These are phyloP conservation scores for Saturnia japonica DNA, from an alignment of 2,888 invertebrate genomes.

Conservation along the genomic window DNA sequence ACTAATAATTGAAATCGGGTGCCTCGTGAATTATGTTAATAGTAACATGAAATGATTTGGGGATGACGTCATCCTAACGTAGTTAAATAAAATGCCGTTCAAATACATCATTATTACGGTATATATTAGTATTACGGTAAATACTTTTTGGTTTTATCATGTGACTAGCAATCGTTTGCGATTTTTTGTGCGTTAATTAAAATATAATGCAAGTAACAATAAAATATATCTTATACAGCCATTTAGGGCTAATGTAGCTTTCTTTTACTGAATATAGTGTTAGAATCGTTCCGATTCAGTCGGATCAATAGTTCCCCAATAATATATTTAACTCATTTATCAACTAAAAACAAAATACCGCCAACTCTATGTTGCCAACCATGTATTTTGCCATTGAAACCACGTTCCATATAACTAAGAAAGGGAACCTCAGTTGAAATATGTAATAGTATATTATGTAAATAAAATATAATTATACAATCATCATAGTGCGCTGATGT, in stretches of 20 bases:
- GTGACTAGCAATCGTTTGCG: too few relatives aligned
- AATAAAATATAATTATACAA: background rate
- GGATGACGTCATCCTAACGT: background rate
- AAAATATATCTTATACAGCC: too few relatives aligned
- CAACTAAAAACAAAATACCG: background rate
- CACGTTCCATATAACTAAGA: background rate
- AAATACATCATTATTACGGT: background rate
- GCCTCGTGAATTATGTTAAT: background rate
- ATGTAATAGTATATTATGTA: background rate
- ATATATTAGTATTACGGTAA: background rate
- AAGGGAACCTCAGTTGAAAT: background rate
- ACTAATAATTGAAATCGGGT: background rate
- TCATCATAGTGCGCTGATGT: background rate
- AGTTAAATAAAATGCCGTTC: background rate
- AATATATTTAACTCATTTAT: too few relatives aligned
- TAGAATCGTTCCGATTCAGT: too few relatives aligned
- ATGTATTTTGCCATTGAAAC: background rate
- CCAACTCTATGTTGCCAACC: background rate
- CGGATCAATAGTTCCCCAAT: too few relatives aligned
- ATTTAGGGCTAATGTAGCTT: too few relatives aligned
- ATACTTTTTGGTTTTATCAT: too few relatives aligned
- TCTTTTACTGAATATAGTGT: too few relatives aligned
- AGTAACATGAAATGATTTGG: background rate
- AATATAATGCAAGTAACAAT: too few relatives aligned
- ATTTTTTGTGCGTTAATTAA: too few relatives aligned